phyloP scores from a whole-genome alignment of 2,113 vertebrate species.

The Dicentrarchus labrax region DNA sequence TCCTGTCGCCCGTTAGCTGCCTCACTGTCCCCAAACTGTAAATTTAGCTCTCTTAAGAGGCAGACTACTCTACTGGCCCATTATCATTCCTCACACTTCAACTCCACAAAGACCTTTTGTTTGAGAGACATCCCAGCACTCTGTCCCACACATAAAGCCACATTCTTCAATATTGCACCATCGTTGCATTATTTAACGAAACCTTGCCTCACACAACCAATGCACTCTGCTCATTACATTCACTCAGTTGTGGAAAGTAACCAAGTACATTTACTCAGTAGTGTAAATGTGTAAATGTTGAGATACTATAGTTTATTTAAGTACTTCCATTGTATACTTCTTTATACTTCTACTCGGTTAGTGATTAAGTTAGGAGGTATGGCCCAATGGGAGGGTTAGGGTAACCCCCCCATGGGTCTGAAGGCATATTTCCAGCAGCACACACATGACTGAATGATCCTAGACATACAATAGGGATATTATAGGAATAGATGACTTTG shows the following conservation, averaged over 20 bases:
- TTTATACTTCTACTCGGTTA: too few species aligned
- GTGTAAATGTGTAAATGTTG: too few species aligned
- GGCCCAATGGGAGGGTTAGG: too few species aligned
- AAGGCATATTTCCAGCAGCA: too few species aligned
- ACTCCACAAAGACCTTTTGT: slow-evolving; percentile 37
- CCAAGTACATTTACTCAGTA: not conserved
- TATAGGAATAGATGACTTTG: too few species aligned
- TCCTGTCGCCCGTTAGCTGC: slow-evolving; percentile 27
- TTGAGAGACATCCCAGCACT: not conserved
- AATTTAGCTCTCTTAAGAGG: slow-evolving; percentile 37
- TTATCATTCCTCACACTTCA: slow-evolving; percentile 51
- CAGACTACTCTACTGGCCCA: slow-evolving; percentile 18
- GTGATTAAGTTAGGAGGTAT: too few species aligned
- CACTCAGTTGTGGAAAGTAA: not conserved
- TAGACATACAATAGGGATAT: too few species aligned
- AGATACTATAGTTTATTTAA: not conserved
- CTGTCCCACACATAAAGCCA: not conserved
- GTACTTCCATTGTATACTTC: not conserved
- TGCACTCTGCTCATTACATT: not conserved
- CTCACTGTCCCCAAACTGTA: slow-evolving; percentile 31
- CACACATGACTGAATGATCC: too few species aligned
- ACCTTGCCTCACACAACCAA: not conserved
- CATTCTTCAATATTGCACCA: slow-evolving; percentile 1
- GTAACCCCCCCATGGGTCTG: too few species aligned
- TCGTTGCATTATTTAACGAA: slow-evolving; percentile 20